Conservation (phyloP, 1,140 invertebrate species). For the Venturia canescens region DNA sequence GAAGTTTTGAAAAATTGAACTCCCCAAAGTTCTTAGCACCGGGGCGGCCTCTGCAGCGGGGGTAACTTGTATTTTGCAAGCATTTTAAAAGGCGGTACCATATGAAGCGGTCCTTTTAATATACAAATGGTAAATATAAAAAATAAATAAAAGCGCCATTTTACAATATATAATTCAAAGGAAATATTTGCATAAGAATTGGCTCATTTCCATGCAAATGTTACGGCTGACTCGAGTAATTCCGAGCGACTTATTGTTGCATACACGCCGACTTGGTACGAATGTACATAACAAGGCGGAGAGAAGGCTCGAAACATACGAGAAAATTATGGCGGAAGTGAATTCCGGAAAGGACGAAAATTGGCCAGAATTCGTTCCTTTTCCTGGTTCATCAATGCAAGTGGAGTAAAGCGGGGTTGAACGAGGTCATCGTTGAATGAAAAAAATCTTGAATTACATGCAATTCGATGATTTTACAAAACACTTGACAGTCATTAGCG, state of each 20-base stretch:
- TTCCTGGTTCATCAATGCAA: no score
- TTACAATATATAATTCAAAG: neutral
- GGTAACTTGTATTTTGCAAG: no score
- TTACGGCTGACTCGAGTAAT: slow-evolving; percentile 15
- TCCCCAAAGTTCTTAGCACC: neutral
- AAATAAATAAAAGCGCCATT: neutral
- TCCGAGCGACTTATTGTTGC: slow-evolving; percentile 7
- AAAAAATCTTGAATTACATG: no score
- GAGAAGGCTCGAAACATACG: neutral
- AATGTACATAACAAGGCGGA: neutral
- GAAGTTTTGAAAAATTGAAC: no score
- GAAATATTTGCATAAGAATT: slow-evolving; percentile 9
- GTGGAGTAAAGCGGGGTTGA: no score
- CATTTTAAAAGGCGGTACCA: neutral
- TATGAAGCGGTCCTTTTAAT: neutral
- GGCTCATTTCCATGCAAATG: slow-evolving; percentile 18
- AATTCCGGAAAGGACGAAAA: neutral
- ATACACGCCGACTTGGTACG: neutral
- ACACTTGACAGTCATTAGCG: no score
- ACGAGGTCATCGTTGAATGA: no score
- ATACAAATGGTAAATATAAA: neutral
- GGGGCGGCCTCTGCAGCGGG: neutral
- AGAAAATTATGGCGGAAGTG: neutral
- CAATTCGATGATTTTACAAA: no score
- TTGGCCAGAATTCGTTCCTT: neutral